Conservation (phyloP, 2,888 invertebrate genomes). For the Drepana falcataria region DNA sequence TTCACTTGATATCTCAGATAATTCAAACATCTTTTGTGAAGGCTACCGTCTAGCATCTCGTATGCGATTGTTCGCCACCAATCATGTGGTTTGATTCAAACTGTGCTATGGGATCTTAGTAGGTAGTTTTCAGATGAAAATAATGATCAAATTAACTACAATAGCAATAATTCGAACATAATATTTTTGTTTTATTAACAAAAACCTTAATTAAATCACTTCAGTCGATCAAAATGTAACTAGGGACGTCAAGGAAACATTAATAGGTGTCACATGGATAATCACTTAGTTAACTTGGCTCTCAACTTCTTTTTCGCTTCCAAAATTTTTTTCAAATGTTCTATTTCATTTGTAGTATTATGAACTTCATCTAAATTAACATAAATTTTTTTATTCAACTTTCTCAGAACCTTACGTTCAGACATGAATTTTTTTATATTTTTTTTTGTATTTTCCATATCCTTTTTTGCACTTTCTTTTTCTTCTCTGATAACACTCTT, state of each 20-base stretch:
- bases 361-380: slow-evolving; percentile 14
- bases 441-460: slow-evolving; percentile 66
- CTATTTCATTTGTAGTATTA: slow-evolving; percentile 58
- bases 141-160: too few species aligned
- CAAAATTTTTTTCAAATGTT: slow-evolving; percentile 63
- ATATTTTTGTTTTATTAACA: slow-evolving; percentile 5
- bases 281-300: slow-evolving; percentile 26
- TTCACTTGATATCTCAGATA: too few species aligned
- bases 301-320: slow-evolving; percentile 68
- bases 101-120: too few species aligned
- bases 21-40: too few species aligned
- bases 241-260: neutral
- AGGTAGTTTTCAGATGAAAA: too few species aligned
- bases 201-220: slow-evolving; percentile 4
- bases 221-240: neutral
- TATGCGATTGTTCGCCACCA: too few species aligned
- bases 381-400: slow-evolving; percentile 41
- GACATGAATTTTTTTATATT: slow-evolving; percentile 54
- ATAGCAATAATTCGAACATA: too few species aligned
- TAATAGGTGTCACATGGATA: neutral
- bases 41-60: too few species aligned
- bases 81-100: too few species aligned
- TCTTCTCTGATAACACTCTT: slow-evolving; percentile 58
- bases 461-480: slow-evolving; percentile 60
- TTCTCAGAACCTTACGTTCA: slow-evolving; percentile 43